phyloP scores from a whole-genome alignment of 2,888 invertebrate genomes.

The Halictus quadricinctus region DNA sequence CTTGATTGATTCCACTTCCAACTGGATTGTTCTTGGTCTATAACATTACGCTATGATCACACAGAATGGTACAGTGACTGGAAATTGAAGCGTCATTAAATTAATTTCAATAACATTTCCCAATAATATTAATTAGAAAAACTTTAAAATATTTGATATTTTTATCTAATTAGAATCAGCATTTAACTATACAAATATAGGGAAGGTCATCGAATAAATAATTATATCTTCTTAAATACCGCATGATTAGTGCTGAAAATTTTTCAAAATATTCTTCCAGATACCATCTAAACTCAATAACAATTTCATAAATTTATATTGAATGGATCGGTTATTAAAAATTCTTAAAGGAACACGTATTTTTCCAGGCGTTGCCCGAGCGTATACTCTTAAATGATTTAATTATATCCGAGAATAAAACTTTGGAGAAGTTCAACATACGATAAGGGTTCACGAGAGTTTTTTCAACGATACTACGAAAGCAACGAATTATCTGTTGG shows the following conservation, averaged over 20 bases:
- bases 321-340: neutral
- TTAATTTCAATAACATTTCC: too few relatives aligned
- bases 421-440: neutral
- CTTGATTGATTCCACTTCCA: neutral
- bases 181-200: neutral
- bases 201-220: neutral
- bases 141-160: neutral
- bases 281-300: neutral
- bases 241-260: neutral
- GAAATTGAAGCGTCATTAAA: neutral
- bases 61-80: too few relatives aligned
- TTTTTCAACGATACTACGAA: slow-evolving; percentile 21
- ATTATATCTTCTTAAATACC: neutral
- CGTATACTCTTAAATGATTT: neutral
- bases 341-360: neutral
- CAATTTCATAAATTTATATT: neutral
- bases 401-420: neutral
- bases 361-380: neutral
- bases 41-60: too few relatives aligned
- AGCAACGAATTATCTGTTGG: neutral
- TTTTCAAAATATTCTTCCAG: neutral
- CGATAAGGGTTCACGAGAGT: neutral
- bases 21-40: too few relatives aligned
- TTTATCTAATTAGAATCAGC: neutral
- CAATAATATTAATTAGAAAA: too few relatives aligned